Evolutionary conservation across 1,140 invertebrate genomes (phyloP).

Genomic region (Teleogryllus occipitalis): DNA sequence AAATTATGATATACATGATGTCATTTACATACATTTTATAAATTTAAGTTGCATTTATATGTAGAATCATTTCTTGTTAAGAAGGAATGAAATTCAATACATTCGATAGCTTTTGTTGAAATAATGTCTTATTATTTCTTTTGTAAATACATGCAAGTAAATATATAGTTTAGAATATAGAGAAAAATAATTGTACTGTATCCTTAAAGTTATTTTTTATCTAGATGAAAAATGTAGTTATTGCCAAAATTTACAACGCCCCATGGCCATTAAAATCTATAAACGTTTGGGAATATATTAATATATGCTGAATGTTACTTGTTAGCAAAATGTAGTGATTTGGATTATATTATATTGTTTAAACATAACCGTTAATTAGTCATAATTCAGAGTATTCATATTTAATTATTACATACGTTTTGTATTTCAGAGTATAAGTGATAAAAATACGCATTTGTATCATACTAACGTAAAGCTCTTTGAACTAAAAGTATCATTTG

Average conservation of each 20-base stretch:
- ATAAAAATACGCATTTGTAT: not conserved
- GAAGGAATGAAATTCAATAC: not conserved
- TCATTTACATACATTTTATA: not conserved
- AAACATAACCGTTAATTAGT: not conserved
- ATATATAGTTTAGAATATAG: no score
- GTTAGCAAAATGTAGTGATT: not conserved
- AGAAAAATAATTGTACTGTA: no score
- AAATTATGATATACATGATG: not conserved
- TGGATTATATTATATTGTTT: not conserved
- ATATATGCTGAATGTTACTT: constrained; percentile 1
- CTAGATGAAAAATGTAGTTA: no score
- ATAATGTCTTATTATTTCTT: not conserved
- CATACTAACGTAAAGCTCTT: not conserved
- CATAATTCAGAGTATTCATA: not conserved
- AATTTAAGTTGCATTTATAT: not conserved
- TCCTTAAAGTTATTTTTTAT: no score
- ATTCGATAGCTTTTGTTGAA: not conserved
- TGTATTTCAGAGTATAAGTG: not conserved
- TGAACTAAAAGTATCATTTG: not conserved
- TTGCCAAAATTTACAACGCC: no score
- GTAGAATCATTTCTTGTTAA: not conserved
- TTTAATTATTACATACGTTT: not conserved
- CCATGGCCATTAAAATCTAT: no score
- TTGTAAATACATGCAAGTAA: not conserved
- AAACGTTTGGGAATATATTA: not conserved